These are phyloP conservation scores for Willisornis vidua DNA, from an alignment of 2,113 vertebrate species.

Conservation along the genomic window DNA sequence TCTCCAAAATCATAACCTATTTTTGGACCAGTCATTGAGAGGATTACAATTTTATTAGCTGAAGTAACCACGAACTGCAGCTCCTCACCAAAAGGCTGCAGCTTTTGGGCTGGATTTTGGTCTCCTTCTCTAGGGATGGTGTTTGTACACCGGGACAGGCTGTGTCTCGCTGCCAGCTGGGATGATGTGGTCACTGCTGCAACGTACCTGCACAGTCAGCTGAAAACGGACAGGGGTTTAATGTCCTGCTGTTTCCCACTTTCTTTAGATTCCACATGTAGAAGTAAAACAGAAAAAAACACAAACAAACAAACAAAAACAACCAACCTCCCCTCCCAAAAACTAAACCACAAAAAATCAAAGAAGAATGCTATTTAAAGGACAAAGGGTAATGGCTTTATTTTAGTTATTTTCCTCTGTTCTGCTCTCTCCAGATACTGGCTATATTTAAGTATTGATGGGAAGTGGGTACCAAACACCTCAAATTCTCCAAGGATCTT, in stretches of 20 bases:
- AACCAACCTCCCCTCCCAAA: no score
- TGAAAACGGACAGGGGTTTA: not conserved
- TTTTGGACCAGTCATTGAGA: not conserved
- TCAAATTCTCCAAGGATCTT: not conserved
- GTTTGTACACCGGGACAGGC: not conserved
- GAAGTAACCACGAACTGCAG: not conserved
- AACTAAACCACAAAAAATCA: not conserved
- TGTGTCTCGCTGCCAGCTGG: not conserved
- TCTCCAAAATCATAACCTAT: not conserved
- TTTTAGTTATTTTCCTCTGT: not conserved
- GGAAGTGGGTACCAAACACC: not conserved
- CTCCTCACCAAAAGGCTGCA: not conserved
- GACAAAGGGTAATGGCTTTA: not conserved
- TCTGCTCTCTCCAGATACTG: not conserved
- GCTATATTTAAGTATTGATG: not conserved
- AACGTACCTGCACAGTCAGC: not conserved
- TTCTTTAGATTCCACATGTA: not conserved
- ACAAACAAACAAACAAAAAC: not conserved
- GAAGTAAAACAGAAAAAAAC: not conserved
- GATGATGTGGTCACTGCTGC: not conserved
- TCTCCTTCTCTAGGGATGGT: not conserved
- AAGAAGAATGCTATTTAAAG: not conserved
- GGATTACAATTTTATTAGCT: not conserved
- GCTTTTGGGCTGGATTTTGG: not conserved
- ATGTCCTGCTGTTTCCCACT: not conserved